Evolutionary conservation across 2,888 invertebrate species (phyloP).

Genomic region (Neoascia interrupta): DNA sequence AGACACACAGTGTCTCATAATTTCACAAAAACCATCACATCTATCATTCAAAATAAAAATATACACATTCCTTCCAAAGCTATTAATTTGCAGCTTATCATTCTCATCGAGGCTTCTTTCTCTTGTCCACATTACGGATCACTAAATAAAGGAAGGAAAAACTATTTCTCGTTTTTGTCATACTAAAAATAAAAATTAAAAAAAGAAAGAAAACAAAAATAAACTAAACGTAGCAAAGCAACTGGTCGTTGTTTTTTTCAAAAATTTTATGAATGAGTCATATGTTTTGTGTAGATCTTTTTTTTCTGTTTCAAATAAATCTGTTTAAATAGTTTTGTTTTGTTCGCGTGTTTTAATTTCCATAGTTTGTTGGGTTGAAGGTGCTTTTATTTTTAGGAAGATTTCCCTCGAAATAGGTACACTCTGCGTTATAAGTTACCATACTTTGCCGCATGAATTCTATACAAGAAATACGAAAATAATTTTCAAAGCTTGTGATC

Average conservation of each 20-base stretch:
- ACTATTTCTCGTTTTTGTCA: slow-evolving; percentile 44
- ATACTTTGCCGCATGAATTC: slow-evolving; percentile 15
- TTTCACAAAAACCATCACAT: no score
- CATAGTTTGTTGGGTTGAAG: neutral
- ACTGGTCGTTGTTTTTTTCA: slow-evolving; percentile 50
- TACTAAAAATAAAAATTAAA: slow-evolving; percentile 36
- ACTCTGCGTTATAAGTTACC: slow-evolving; percentile 19
- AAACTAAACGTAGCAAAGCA: slow-evolving; percentile 38
- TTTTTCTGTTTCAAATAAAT: slow-evolving; percentile 59
- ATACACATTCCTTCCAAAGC: slow-evolving; percentile 16
- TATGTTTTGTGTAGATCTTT: slow-evolving; percentile 48
- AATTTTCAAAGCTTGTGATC: slow-evolving; percentile 21
- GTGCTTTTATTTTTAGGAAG: slow-evolving; percentile 42
- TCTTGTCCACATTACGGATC: neutral
- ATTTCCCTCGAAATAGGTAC: slow-evolving; percentile 26
- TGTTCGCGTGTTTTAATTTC: neutral
- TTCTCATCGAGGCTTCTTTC: slow-evolving; percentile 29
- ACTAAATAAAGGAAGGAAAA: slow-evolving; percentile 22
- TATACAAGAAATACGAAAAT: slow-evolving; percentile 20
- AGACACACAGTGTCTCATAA: no score
- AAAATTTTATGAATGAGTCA: slow-evolving; percentile 66
- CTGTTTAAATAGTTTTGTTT: slow-evolving; percentile 33
- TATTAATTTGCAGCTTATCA: slow-evolving; percentile 62
- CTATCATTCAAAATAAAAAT: slow-evolving; percentile 46
- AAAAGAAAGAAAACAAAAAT: no score